Evolutionary conservation across 2,113 vertebrate species (phyloP), one percentile per base, ranked within the genome.

Genomic region (Balaeniceps rex): DNA sequence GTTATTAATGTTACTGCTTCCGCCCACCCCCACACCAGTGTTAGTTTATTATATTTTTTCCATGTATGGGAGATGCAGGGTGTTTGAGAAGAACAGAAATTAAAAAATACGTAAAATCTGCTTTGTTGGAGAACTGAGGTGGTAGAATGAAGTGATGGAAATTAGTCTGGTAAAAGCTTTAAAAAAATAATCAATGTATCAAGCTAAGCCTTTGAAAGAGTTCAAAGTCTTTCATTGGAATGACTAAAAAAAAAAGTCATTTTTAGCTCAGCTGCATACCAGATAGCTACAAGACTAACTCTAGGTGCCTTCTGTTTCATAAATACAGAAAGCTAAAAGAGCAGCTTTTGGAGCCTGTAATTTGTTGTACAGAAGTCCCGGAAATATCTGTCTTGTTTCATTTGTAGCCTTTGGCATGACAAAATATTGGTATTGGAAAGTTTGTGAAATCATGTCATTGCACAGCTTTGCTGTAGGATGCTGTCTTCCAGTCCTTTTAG

Each of bases 361-460:
- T 96, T 89, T 84, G 85, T 95, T 96, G 31, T 42, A 87, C 97
- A 89, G 83, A 97, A 97, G 87, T 83, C 78, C 87, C 49, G 88
- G 96, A 97, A 98, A 95, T 90, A 90, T 33, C 91, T 79, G 38
- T 85, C 84, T 91, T 94, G 94, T 96, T 97, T 95, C 46, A 74
- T 88, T 95, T 98, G 96, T 97, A 93, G 94, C 85, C 86, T 91
- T 97, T 98, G 98, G 94, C 98, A 77, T 57, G 38, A n/a, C 68
- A 25, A 49, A 89, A 3, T 97, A 68, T 97, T 98, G 77, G 93
- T 96, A 46, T 94, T 98, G 96, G 96, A 97, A 97, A 87, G 44
- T 60, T 26, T 78, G 80, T 49, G 76, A 75, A 92, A 74, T 86
- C 63, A 9, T 83, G 44, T 81, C 76, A 40, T 77, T 51, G 31